Evolutionary conservation across 2,888 invertebrate genomes (phyloP).

Genomic region (Melanostoma scalare): DNA sequence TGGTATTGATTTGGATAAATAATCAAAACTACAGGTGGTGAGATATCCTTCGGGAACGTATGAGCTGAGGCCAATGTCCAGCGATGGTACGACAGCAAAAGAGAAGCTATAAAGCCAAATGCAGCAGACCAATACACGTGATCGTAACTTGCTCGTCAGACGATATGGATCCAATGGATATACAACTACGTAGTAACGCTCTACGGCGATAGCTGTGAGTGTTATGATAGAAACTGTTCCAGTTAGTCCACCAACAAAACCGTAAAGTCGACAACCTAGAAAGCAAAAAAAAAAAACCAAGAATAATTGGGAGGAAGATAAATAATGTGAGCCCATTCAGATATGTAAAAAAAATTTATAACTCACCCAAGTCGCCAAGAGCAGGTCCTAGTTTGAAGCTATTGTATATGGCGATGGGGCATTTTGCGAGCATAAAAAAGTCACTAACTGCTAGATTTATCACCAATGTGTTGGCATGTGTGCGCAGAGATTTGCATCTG

Average conservation of each 20-base stretch:
- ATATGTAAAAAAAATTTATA: slow-evolving; percentile 38
- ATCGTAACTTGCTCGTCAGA: slow-evolving; percentile 85
- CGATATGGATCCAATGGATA: slow-evolving; percentile 88
- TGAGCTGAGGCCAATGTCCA: slow-evolving; percentile 87
- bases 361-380: slow-evolving; percentile 87
- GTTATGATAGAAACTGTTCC: slow-evolving; percentile 92
- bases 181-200: slow-evolving; percentile 92
- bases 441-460: slow-evolving; percentile 90
- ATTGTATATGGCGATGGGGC: slow-evolving; percentile 89
- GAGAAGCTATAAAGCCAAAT: slow-evolving; percentile 89
- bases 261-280: slow-evolving; percentile 90
- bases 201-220: slow-evolving; percentile 90
- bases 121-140: slow-evolving; percentile 85
- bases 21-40: slow-evolving; percentile 93
- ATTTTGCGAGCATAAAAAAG: slow-evolving; percentile 87
- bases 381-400: slow-evolving; percentile 88
- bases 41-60: slow-evolving; percentile 93
- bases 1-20: slow-evolving; percentile 86
- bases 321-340: not conserved
- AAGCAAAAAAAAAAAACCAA: slow-evolving; percentile 9
- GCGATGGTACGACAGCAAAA: slow-evolving; percentile 88
- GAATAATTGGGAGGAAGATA: not conserved
- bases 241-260: slow-evolving; percentile 90
- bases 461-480: slow-evolving; percentile 89
- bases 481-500: slow-evolving; percentile 88